Evolutionary conservation across 2,888 invertebrate species (phyloP), one percentile per base, ranked within the genome.

Genomic region (Trichogramma evanescens): DNA sequence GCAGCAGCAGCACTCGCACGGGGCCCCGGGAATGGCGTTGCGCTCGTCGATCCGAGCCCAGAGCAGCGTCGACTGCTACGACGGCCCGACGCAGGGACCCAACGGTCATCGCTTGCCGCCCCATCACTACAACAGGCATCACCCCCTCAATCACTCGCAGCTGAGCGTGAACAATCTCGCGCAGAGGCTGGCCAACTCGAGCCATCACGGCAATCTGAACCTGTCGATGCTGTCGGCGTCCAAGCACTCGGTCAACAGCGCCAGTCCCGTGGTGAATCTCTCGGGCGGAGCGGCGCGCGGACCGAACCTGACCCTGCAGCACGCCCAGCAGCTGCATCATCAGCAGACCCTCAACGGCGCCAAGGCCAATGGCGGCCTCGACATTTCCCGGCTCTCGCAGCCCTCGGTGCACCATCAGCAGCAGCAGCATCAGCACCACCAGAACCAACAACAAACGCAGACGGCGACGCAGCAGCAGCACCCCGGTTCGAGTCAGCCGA

Each of bases 341-440:
- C 5, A 38, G 26, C n/a, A 38, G 8, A 5, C 42, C 4, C 10
- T 43, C 4, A n/a, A 65, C 70, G 68, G 53, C 38, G 64, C 70
- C 1, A 75, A 74, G 56, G 74, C 79, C 48, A 84, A 84, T 66
- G 84, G 84, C 5, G 84, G 83, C 38, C 75, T 83, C 63, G 86
- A 83, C 70, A 86, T 86, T 43, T 81, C 85, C 43, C 82, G 87
- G 63, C 63, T 74, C 42, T 73, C 73, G 40, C 69, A 74, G 65
- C 63, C 75, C 49, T 74, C 72, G 75, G 72, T 59, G 74, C 74
- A 52, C 65, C 72, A 43, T 72, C 74, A 48, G 75, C 75, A 4
- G 73, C 74, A 9, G 68, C 77, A 76, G 77, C 64, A 79, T 81
- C 69, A 73, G 74, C 62, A 55, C 49, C 63, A 62, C 49, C 63